Conservation (phyloP, 2,888 invertebrate genomes). For the Hirtodrosophila histrioides region DNA sequence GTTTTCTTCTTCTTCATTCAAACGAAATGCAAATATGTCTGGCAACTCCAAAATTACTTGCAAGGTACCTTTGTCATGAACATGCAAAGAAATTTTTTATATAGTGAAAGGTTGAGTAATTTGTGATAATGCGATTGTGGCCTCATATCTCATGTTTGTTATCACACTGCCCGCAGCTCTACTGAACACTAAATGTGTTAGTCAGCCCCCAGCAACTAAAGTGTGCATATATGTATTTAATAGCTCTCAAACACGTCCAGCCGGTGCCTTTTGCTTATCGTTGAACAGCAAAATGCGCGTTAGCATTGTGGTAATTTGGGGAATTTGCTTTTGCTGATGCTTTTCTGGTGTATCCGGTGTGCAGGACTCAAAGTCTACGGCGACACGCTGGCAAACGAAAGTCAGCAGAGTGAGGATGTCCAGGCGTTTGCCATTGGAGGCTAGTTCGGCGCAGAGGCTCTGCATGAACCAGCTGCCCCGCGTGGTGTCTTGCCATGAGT, state of each 20-base stretch:
- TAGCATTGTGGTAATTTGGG: conserved; percentile 95
- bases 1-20: too few species aligned
- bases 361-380: conserved; percentile 95
- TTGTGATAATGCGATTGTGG: conserved; percentile 3
- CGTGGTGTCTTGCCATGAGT: conserved; percentile 97
- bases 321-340: conserved; percentile 97
- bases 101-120: conserved; percentile 5
- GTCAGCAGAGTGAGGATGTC: conserved; percentile 95
- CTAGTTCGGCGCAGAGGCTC: conserved; percentile 92
- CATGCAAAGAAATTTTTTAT: neutral
- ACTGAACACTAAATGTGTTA: conserved; percentile 9
- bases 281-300: conserved; percentile 91
- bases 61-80: too few species aligned
- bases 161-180: conserved; percentile 39
- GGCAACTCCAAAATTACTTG: too few species aligned
- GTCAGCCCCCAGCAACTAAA: conserved; percentile 26
- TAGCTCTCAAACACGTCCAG: conserved; percentile 55
- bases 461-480: conserved; percentile 99
- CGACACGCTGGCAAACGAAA: conserved; percentile 92
- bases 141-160: conserved; percentile 17
- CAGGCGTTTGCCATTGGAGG: conserved; percentile 88
- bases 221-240: neutral
- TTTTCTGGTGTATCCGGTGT: conserved; percentile 91
- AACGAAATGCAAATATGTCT: too few species aligned
- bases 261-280: conserved; percentile 79